phyloP scores from a whole-genome alignment of 2,888 invertebrate genomes.

The Leptopterna dolabrata region DNA sequence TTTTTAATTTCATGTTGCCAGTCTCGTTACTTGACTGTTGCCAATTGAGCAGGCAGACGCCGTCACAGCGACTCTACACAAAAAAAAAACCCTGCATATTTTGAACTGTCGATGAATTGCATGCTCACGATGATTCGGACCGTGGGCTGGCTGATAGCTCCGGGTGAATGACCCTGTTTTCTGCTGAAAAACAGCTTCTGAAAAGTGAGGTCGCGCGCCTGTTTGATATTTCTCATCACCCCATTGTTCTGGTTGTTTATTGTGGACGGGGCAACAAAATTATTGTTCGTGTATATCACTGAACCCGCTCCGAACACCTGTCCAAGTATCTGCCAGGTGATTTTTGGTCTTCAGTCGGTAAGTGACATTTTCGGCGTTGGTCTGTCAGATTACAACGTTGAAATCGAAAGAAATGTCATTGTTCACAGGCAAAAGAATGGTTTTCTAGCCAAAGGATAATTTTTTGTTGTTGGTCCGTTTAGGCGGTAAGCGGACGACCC shows the following conservation, averaged over 20 bases:
- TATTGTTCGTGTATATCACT: background rate
- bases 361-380: background rate
- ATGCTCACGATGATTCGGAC: background rate
- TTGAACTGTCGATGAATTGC: background rate
- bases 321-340: background rate
- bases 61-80: too few relatives aligned
- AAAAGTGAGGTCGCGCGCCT: background rate
- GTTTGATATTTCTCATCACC: background rate
- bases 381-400: background rate
- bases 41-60: too few relatives aligned
- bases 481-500: conserved; percentile 2
- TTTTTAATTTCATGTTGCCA: too few relatives aligned
- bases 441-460: background rate
- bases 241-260: background rate
- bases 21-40: too few relatives aligned
- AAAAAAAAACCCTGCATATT: background rate
- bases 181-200: background rate
- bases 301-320: background rate
- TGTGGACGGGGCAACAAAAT: background rate
- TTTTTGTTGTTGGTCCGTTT: conserved; percentile 17
- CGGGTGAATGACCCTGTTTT: background rate
- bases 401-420: background rate
- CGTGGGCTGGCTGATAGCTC: background rate
- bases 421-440: background rate
- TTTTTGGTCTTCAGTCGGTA: background rate